Evolutionary conservation across 2,113 vertebrate species (phyloP), one percentile per base, ranked within the genome.

Genomic region (Scatophagus argus): DNA sequence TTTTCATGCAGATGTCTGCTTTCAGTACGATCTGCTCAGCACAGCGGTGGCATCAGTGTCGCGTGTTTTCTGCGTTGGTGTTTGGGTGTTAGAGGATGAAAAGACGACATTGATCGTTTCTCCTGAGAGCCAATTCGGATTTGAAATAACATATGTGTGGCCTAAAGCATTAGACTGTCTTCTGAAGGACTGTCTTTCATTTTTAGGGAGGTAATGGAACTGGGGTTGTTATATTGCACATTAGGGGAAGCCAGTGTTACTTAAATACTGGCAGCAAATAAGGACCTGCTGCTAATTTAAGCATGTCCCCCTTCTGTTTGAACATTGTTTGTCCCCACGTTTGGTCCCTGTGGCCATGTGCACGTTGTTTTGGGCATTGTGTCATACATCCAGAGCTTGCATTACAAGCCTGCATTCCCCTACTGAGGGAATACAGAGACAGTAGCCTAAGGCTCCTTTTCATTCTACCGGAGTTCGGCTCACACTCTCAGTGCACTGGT

Each of bases 31-130:
- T 49, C 27, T 32, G 51, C 58, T 56, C 80, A 5, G 68, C 63
- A 41, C 76, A 52, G 73, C 62, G 70, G 72, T 77, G 77, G 60
- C 80, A 76, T 70, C 81, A 5, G 46, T 83, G 77, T 85, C 54
- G 73, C 81, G 69, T 69, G 63, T 71, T 62, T 47, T 61, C 44
- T 49, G 46, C 54, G 51, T 29, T 49, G 46, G 68, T 31, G 60
- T 78, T 79, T 16, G 25, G 31, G 43, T 59, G 51, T 60, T 14
- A 9, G 51, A 61, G 47, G 41, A 62, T 66, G 46, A 32, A 46
- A 66, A 44, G 36, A 11, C 52, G 66, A 39, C 65, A 32, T 2
- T 64, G 62, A 65, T 51, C 29, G 23, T 58, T 27, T 61, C 56
- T 32, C 21, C 5, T 44, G 12, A 60, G 4, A 13, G 31, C 36